These are phyloP conservation scores for Podargus strigoides DNA, from an alignment of 2,797 vertebrate species.

Conservation along the genomic window DNA sequence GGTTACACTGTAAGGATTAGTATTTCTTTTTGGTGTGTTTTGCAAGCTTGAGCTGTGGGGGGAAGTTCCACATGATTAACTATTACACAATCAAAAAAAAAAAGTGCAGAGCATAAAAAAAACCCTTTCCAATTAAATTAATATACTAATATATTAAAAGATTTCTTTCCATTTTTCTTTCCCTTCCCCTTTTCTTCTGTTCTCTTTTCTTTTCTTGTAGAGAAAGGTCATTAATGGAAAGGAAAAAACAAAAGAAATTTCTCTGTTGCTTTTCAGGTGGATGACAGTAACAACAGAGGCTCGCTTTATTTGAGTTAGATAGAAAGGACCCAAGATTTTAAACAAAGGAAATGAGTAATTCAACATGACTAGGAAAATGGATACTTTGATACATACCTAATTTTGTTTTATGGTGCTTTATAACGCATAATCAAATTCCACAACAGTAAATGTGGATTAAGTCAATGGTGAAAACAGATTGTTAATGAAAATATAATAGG, in stretches of 20 bases:
- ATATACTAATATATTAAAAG: background rate
- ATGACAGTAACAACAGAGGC: background rate
- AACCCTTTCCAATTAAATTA: background rate
- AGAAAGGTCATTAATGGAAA: background rate
- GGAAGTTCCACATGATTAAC: background rate
- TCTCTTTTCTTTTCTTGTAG: background rate
- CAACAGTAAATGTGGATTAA: slow-evolving; percentile 64
- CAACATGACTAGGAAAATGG: slow-evolving; percentile 42
- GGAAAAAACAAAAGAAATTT: background rate
- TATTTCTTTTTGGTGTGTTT: background rate
- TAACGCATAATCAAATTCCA: slow-evolving; percentile 60
- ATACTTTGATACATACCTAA: slow-evolving; percentile 48
- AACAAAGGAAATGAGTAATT: slow-evolving; percentile 54
- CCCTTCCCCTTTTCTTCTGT: background rate
- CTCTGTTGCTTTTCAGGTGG: background rate
- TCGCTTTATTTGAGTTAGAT: slow-evolving; percentile 23
- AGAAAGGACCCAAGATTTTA: slow-evolving; percentile 41
- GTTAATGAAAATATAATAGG: slow-evolving; percentile 68
- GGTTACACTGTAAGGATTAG: background rate
- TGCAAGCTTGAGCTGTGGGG: background rate
- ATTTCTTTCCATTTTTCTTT: background rate
- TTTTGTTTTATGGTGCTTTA: slow-evolving; percentile 61
- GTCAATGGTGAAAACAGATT: slow-evolving; percentile 66
- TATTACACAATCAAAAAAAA: background rate
- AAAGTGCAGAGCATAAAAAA: background rate